Conservation (phyloP, 2,888 invertebrate species). For the Tribolium freemani region DNA sequence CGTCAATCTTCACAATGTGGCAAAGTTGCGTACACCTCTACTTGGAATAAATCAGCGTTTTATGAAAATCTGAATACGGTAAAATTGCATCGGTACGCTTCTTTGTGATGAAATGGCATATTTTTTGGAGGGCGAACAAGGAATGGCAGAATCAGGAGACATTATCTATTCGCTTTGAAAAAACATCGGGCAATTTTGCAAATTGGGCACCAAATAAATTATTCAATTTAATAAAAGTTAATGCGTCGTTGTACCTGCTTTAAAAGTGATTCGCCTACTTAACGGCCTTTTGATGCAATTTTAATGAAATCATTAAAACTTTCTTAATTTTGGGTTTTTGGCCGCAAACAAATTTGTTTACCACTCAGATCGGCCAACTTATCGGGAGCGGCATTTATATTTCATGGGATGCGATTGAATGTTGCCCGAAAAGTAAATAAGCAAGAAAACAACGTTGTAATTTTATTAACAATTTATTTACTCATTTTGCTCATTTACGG, state of each 20-base stretch:
- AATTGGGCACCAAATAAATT: conserved; percentile 22
- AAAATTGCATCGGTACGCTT: conserved; percentile 26
- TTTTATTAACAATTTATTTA: background rate
- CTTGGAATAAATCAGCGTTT: conserved; percentile 31
- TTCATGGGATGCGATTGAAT: background rate
- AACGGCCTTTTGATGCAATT: conserved; percentile 17
- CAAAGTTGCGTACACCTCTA: conserved; percentile 25
- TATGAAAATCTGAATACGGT: conserved; percentile 34
- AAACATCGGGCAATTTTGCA: conserved; percentile 23
- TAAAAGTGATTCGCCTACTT: conserved; percentile 19
- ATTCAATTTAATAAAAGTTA: conserved; percentile 25
- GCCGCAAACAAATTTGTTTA: conserved; percentile 11
- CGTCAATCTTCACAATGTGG: conserved; percentile 42
- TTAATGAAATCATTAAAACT: conserved; percentile 30
- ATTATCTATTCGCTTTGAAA: conserved; percentile 24
- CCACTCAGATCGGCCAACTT: background rate
- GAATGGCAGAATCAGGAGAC: conserved; percentile 1
- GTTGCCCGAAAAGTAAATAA: background rate
- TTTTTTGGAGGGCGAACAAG: conserved; percentile 5
- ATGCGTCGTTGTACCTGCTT: background rate
- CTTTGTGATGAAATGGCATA: conserved; percentile 12
- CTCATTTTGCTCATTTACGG: conserved; percentile 1
- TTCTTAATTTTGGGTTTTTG: conserved; percentile 20
- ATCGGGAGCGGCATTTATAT: background rate
- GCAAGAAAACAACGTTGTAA: background rate